A percentile compares a stretch with the other conserved stretches of the same genome.
phyloP scores from a whole-genome alignment of 2,113 vertebrate genomes.

The Sebastes schlegelii region DNA sequence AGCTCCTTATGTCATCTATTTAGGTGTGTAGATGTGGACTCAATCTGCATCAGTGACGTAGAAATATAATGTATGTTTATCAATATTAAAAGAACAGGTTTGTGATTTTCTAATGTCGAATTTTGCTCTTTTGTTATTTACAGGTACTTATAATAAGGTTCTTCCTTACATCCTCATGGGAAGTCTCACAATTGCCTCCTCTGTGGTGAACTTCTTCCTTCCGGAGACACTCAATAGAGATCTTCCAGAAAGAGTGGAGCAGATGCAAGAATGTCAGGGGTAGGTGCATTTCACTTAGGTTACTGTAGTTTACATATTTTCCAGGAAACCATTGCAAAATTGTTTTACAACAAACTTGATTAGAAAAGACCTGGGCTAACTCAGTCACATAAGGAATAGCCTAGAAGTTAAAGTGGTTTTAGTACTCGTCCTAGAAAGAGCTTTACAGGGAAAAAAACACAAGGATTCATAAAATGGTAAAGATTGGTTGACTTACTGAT shows the following conservation, averaged over 20 bases:
- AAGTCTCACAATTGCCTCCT: slow-evolving; percentile 89
- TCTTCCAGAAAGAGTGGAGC: slow-evolving; percentile 91
- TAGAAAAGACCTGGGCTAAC: not conserved
- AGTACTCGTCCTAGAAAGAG: not conserved
- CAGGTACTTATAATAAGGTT: slow-evolving; percentile 89
- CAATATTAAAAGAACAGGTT: not conserved
- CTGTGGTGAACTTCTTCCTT: slow-evolving; percentile 90
- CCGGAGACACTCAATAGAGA: slow-evolving; percentile 90
- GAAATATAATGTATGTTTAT: not conserved
- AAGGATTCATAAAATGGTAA: not conserved
- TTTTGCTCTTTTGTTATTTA: slow-evolving; percentile 8
- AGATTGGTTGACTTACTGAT: not conserved
- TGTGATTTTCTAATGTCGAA: not conserved
- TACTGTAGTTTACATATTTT: not conserved
- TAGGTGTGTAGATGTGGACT: slow-evolving; percentile 78
- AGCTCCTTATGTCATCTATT: slow-evolving; percentile 92
- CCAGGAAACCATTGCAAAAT: not conserved
- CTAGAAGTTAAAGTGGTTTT: not conserved
- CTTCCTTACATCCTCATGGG: slow-evolving; percentile 95
- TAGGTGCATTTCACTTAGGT: slow-evolving; percentile 62
- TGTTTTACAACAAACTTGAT: not conserved
- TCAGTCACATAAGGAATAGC: not conserved
- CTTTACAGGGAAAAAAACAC: not conserved
- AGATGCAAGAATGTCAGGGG: slow-evolving; percentile 91
- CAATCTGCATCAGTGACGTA: not conserved